These are phyloP conservation scores for Alcedo quadribrachys DNA, from an alignment of 2,797 vertebrate genomes.

Conservation along the genomic window DNA sequence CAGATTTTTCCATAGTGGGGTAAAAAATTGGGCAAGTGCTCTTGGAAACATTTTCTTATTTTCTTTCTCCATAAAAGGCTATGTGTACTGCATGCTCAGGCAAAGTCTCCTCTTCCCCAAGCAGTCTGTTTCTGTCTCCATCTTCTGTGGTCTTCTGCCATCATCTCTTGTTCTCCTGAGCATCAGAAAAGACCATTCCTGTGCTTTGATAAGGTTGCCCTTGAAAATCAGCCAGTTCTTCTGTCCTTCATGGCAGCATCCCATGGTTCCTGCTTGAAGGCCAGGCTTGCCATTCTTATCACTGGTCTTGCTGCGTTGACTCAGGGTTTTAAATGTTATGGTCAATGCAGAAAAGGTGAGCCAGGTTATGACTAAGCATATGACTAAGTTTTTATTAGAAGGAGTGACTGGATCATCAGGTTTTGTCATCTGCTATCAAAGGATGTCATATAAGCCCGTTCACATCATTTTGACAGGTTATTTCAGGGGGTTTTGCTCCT, in stretches of 20 bases:
- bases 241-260: not conserved
- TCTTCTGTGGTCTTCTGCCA: not conserved
- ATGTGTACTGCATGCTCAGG: not conserved
- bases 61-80: constrained; percentile 60
- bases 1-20: constrained; percentile 51
- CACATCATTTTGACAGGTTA: not conserved
- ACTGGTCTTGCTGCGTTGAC: not conserved
- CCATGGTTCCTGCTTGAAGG: not conserved
- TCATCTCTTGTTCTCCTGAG: not conserved
- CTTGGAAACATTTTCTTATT: constrained; percentile 6
- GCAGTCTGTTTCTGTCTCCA: not conserved
- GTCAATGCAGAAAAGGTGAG: not conserved
- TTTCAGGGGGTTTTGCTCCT: not conserved
- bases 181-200: not conserved
- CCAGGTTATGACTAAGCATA: not conserved
- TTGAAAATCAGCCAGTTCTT: not conserved
- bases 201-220: not conserved
- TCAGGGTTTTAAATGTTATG: not conserved
- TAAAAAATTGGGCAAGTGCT: constrained; percentile 31
- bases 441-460: not conserved
- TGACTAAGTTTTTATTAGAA: not conserved
- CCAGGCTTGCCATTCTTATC: not conserved
- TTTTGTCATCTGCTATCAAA: not conserved
- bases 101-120: not conserved
- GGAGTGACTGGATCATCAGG: not conserved